Percentiles rank a stretch among this genome's conserved stretches.
These are phyloP conservation scores for Chaenocephalus aceratus DNA, from an alignment of 2,113 vertebrate species.

Conservation along the genomic window DNA sequence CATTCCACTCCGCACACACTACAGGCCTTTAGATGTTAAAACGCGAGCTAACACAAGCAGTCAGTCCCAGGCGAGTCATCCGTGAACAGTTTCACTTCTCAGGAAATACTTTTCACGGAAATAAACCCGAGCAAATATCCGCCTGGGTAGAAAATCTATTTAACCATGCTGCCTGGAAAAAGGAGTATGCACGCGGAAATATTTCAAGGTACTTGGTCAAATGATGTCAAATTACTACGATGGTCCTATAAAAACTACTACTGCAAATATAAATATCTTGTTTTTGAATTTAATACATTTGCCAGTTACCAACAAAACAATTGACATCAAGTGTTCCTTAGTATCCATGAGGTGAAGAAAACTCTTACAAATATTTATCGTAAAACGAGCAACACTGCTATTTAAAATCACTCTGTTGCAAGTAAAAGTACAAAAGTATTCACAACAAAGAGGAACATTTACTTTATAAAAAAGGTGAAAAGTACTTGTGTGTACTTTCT, in stretches of 20 bases:
- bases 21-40: neutral
- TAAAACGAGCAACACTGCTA: too few species aligned
- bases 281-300: too few species aligned
- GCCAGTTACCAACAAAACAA: too few species aligned
- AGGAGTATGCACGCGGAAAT: neutral
- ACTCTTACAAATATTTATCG: too few species aligned
- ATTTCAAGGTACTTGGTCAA: neutral
- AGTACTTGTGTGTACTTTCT: too few species aligned
- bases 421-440: too few species aligned
- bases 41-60: neutral
- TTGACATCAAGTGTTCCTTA: too few species aligned
- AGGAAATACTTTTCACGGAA: neutral
- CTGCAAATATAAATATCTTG: too few species aligned
- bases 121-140: neutral
- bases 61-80: neutral
- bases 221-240: neutral
- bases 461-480: too few species aligned
- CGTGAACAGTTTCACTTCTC: neutral
- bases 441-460: too few species aligned
- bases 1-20: neutral
- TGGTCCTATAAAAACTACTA: neutral
- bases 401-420: too few species aligned
- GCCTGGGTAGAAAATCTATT: neutral
- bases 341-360: too few species aligned
- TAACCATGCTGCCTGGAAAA: neutral